Conservation (phyloP, 2,888 invertebrate species). For the Seira sanloemensis region DNA sequence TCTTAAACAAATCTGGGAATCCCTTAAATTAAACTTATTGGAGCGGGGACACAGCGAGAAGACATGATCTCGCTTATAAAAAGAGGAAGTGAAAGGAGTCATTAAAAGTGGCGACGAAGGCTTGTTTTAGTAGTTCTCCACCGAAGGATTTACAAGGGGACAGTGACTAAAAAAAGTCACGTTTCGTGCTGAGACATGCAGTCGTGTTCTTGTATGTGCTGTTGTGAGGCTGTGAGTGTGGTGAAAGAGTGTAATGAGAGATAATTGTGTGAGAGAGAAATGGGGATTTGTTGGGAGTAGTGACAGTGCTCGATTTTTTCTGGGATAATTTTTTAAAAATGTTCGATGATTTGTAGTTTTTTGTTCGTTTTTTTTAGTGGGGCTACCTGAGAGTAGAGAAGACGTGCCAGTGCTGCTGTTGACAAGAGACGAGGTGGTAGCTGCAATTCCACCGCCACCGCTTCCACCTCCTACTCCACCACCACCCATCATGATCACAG, state of each 20-base stretch:
- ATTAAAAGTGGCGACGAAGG: constrained; percentile 8
- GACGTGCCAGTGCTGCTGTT: constrained; percentile 51
- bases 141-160: constrained; percentile 32
- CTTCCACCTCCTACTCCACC: constrained; percentile 47
- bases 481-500: constrained; percentile 46
- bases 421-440: constrained; percentile 59
- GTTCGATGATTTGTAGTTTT: constrained; percentile 28
- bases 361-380: constrained; percentile 33
- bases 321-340: background rate
- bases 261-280: constrained; percentile 27
- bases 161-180: no score
- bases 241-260: constrained; percentile 15
- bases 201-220: background rate
- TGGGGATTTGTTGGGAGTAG: constrained; percentile 29
- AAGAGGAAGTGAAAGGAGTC: background rate
- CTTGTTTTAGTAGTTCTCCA: no score
- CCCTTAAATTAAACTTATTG: background rate
- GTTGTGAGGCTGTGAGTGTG: background rate
- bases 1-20: no score
- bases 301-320: background rate
- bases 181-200: background rate
- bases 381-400: constrained; percentile 63
- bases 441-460: constrained; percentile 43
- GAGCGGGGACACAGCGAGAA: background rate
- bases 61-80: no score